These are phyloP conservation scores for Therioaphis trifolii DNA, from an alignment of 2,888 invertebrate genomes.

Conservation along the genomic window DNA sequence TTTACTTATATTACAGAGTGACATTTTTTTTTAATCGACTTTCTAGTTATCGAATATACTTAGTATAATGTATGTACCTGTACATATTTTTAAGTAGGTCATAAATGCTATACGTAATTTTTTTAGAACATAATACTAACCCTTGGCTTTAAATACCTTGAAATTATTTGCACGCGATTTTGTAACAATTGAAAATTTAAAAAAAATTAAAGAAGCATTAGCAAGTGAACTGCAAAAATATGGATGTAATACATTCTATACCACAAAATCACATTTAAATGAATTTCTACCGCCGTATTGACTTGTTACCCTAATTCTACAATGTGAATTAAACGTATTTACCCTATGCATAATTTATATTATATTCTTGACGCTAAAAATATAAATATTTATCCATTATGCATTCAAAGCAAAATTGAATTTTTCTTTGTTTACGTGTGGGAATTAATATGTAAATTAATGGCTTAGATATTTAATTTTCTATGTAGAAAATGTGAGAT, in stretches of 20 bases:
- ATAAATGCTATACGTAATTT: constrained; percentile 19
- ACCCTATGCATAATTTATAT: neutral
- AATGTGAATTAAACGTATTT: neutral
- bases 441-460: too few species aligned
- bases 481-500: too few species aligned
- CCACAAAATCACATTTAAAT: too few species aligned
- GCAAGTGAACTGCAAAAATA: neutral
- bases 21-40: constrained; percentile 18
- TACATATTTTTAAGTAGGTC: constrained; percentile 35
- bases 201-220: neutral
- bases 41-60: constrained; percentile 37
- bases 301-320: too few species aligned
- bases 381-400: too few species aligned
- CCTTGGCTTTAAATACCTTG: constrained; percentile 26
- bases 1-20: neutral
- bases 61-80: neutral
- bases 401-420: too few species aligned
- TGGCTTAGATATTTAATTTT: too few species aligned
- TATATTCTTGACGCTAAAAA: neutral
- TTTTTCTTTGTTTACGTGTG: too few species aligned
- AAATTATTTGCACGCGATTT: neutral
- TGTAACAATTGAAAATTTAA: neutral
- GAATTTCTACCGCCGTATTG: too few species aligned
- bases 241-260: too few species aligned
- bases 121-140: neutral